Percentiles rank a stretch among this genome's conserved stretches.
These are phyloP conservation scores for Gobiocypris rarus DNA, from an alignment of 2,113 vertebrate genomes.

Conservation along the genomic window DNA sequence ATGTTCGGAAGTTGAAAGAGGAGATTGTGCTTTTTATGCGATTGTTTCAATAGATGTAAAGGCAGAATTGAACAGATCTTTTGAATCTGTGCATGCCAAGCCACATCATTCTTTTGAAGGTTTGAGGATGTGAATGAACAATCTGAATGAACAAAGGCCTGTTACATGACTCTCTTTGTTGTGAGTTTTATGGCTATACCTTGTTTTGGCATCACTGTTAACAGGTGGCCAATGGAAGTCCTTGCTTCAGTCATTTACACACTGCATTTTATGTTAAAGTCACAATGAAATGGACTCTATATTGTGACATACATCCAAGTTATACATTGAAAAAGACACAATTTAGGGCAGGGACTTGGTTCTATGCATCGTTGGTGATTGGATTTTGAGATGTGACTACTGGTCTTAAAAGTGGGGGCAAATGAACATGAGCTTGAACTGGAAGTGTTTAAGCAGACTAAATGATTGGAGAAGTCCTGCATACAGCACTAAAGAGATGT, in stretches of 20 bases:
- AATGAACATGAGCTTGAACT: neutral
- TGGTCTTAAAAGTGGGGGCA: neutral
- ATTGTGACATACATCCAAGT: neutral
- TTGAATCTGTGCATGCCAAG: neutral
- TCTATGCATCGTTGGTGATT: neutral
- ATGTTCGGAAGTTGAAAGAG: neutral
- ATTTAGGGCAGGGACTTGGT: too few relatives aligned
- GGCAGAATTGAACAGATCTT: neutral
- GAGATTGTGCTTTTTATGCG: slow-evolving; percentile 17
- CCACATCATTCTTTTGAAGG: slow-evolving; percentile 21
- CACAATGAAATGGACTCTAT: neutral
- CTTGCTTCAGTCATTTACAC: slow-evolving; percentile 2
- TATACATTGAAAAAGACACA: too few relatives aligned
- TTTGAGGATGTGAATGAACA: neutral
- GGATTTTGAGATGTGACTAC: neutral
- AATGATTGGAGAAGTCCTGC: neutral
- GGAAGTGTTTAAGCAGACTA: too few relatives aligned
- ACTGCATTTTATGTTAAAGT: neutral
- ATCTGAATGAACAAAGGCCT: neutral
- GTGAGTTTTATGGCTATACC: slow-evolving; percentile 6
- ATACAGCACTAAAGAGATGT: neutral
- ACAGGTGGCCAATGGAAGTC: neutral
- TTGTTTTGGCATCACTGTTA: slow-evolving; percentile 13
- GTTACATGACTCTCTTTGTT: slow-evolving; percentile 34
- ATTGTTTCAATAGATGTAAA: slow-evolving; percentile 10